Conservation (phyloP, 2,113 vertebrate genomes). For the Mellivora capensis region DNA sequence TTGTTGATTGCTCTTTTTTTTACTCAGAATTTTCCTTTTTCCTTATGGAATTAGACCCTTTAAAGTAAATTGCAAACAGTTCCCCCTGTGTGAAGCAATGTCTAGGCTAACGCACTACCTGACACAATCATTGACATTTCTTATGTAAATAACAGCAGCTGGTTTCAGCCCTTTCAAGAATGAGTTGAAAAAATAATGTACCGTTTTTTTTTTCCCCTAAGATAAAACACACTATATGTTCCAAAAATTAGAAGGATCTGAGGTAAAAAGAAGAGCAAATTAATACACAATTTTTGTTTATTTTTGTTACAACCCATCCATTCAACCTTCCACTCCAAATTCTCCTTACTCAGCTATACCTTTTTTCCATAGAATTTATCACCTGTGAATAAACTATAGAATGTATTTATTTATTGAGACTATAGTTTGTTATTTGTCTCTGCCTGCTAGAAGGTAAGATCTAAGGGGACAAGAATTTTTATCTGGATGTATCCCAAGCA, state of each 20-base stretch:
- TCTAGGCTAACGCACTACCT: constrained; percentile 21
- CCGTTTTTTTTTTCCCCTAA: background rate
- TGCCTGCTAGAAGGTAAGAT: constrained; percentile 37
- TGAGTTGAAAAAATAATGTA: constrained; percentile 47
- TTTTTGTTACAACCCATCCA: background rate
- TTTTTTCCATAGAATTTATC: background rate
- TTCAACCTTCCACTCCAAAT: background rate
- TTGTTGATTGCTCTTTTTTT: constrained; percentile 18
- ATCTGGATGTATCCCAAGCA: constrained; percentile 15
- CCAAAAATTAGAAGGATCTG: background rate
- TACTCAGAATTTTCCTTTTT: constrained; percentile 39
- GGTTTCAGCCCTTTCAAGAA: constrained; percentile 41
- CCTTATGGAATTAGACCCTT: constrained; percentile 61
- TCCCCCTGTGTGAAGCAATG: constrained; percentile 13
- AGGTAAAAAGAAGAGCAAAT: background rate
- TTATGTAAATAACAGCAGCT: constrained; percentile 65
- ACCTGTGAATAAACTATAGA: background rate
- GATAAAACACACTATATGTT: background rate
- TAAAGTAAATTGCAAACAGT: constrained; percentile 64
- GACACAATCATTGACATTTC: constrained; percentile 62
- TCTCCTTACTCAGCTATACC: background rate
- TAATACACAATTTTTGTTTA: background rate
- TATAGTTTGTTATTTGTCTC: background rate
- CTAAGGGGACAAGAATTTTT: constrained; percentile 43
- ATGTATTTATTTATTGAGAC: constrained; percentile 16